Percentiles rank a stretch among this genome's conserved stretches.
phyloP scores from a whole-genome alignment of 2,888 invertebrate genomes.

The Mystacides longicornis region DNA sequence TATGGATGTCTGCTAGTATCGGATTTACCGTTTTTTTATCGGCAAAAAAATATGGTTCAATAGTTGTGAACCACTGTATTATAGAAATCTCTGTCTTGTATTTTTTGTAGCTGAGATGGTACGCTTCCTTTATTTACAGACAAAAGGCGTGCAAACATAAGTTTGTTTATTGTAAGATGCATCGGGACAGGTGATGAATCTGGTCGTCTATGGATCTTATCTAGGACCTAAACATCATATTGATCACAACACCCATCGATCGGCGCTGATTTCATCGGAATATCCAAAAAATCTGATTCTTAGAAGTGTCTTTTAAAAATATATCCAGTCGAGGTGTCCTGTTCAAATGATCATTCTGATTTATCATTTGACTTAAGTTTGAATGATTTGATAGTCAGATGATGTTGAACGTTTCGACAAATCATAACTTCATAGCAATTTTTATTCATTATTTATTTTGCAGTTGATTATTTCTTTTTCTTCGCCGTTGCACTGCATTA shows the following conservation, averaged over 20 bases:
- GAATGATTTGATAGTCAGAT: no score
- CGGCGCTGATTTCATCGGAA: background rate
- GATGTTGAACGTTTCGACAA: no score
- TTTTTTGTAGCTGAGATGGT: constrained; percentile 2
- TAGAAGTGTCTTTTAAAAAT: no score
- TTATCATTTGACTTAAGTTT: no score
- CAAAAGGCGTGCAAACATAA: constrained; percentile 17
- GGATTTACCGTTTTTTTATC: no score
- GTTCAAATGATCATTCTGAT: no score
- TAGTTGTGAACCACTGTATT: background rate
- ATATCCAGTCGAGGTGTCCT: no score
- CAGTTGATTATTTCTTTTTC: no score
- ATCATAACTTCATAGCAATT: no score
- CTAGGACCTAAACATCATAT: background rate
- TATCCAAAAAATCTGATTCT: background rate
- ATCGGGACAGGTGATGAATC: constrained; percentile 5
- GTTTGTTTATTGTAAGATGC: constrained; percentile 10
- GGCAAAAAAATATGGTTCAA: background rate
- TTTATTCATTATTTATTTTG: no score
- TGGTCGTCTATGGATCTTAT: background rate
- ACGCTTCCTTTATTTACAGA: constrained; percentile 19
- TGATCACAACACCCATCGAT: background rate
- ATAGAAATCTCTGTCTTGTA: constrained; percentile 21
- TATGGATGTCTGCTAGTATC: no score
- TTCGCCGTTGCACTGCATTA: no score